Evolutionary conservation across 2,888 invertebrate species (phyloP).

Genomic region (Dascillus cervinus): DNA sequence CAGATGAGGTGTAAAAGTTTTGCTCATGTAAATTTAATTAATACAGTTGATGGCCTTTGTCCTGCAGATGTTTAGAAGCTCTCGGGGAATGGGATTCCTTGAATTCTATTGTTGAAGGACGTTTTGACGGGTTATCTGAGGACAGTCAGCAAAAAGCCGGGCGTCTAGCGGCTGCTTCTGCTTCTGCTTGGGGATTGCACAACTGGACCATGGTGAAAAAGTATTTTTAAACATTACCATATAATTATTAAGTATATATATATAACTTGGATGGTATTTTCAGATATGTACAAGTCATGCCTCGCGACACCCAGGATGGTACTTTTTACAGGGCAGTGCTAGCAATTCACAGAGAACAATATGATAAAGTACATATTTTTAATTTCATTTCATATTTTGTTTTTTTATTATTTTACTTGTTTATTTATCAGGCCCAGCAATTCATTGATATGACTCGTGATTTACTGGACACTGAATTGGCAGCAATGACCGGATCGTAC

Average conservation of each 20-base stretch:
- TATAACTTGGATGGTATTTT: background rate
- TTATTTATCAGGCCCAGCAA: constrained; percentile 55
- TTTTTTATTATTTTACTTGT: constrained; percentile 2
- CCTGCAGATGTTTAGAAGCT: constrained; percentile 81
- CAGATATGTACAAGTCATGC: constrained; percentile 71
- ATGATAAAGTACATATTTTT: constrained; percentile 28
- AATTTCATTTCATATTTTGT: constrained; percentile 12
- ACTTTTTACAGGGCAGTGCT: constrained; percentile 93
- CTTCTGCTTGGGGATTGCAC: constrained; percentile 93
- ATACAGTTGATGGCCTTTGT: too few species aligned
- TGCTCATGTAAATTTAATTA: background rate
- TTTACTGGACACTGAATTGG: constrained; percentile 90
- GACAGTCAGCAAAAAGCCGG: constrained; percentile 65
- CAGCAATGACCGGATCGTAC: constrained; percentile 94
- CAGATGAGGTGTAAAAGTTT: constrained; percentile 65
- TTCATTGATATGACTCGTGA: constrained; percentile 90
- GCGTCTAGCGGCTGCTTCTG: constrained; percentile 84
- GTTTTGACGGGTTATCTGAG: constrained; percentile 58
- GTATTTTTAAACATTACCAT: constrained; percentile 35
- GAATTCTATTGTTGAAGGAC: constrained; percentile 69
- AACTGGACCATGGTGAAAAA: constrained; percentile 93
- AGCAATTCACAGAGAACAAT: constrained; percentile 76
- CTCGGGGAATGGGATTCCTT: constrained; percentile 92
- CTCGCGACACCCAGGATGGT: constrained; percentile 90
- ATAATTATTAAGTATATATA: background rate